Evolutionary conservation across 2,888 invertebrate genomes (phyloP).

Genomic region (Drosophila tanythrix): DNA sequence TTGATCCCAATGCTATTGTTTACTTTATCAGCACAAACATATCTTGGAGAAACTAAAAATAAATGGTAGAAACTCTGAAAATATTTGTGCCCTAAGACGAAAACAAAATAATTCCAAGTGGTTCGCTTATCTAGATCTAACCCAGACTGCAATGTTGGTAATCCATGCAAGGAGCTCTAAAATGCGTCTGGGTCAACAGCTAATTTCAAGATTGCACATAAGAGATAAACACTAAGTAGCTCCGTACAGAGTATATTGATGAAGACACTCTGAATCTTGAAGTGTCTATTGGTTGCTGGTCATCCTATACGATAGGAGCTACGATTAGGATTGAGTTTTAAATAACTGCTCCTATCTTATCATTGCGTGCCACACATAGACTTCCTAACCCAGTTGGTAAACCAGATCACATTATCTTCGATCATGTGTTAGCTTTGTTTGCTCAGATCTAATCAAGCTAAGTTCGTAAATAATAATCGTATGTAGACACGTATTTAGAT

Average conservation of each 20-base stretch:
- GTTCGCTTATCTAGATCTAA: slow-evolving; percentile 41
- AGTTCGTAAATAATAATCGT: neutral
- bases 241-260: neutral
- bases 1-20: slow-evolving; percentile 51
- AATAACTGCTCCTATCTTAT: slow-evolving; percentile 39
- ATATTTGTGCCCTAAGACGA: slow-evolving; percentile 43
- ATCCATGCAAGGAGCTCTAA: slow-evolving; percentile 33
- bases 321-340: slow-evolving; percentile 49
- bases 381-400: slow-evolving; percentile 59
- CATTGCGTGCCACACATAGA: slow-evolving; percentile 21
- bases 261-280: neutral
- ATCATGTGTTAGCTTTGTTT: slow-evolving; percentile 56
- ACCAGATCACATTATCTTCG: slow-evolving; percentile 50
- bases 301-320: slow-evolving; percentile 31
- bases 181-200: slow-evolving; percentile 8
- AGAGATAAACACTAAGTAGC: slow-evolving; percentile 54
- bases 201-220: slow-evolving; percentile 58
- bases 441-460: slow-evolving; percentile 25
- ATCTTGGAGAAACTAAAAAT: slow-evolving; percentile 41
- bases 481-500: slow-evolving; percentile 8
- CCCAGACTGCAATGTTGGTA: slow-evolving; percentile 25
- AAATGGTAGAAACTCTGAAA: slow-evolving; percentile 33
- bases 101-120: slow-evolving; percentile 43
- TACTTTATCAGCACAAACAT: slow-evolving; percentile 59
- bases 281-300: neutral